A percentile compares a stretch with the other conserved stretches of the same genome.
Conservation (phyloP, 2,113 vertebrate species). For the Penelope pileata region DNA sequence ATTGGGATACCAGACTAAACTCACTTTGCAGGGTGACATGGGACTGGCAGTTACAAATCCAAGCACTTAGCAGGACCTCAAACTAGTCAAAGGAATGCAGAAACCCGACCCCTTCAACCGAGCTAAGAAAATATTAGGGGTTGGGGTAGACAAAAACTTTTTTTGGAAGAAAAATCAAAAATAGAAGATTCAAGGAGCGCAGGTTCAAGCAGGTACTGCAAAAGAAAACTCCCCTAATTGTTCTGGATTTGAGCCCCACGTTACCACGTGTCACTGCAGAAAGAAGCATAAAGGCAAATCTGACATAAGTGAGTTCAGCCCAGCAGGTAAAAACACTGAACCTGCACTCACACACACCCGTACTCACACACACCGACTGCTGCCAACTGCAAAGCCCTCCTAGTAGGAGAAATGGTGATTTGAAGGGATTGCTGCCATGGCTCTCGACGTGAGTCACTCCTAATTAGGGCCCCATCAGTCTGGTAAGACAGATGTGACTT, state of each 20-base stretch:
- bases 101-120: neutral
- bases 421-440: neutral
- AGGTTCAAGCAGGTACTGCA: neutral
- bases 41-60: neutral
- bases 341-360: neutral
- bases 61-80: neutral
- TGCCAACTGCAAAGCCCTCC: neutral
- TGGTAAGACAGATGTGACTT: neutral
- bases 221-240: neutral
- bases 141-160: neutral
- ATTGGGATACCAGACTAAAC: neutral
- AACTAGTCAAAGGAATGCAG: neutral
- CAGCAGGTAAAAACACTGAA: neutral
- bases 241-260: neutral
- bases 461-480: neutral
- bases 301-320: neutral
- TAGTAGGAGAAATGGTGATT: neutral
- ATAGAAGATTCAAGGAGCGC: neutral
- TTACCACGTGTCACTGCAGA: neutral
- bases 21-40: neutral
- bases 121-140: neutral
- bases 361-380: fast-evolving
- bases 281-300: neutral
- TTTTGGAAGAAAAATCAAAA: neutral
- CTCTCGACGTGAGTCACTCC: neutral